phyloP scores from a whole-genome alignment of 2,113 vertebrate genomes.

The Numenius arquata region DNA sequence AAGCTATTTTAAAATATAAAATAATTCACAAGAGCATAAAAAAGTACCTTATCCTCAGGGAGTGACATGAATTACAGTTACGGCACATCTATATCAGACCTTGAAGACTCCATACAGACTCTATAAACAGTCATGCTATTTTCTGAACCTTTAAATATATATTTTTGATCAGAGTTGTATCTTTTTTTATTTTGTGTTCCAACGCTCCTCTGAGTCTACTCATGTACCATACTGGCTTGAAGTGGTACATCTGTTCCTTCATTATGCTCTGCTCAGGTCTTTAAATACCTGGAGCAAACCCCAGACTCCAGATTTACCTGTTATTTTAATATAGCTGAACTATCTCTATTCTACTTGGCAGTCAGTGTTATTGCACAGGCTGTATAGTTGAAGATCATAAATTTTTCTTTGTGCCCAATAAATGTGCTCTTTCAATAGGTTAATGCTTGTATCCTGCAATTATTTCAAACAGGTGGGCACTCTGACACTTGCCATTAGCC shows the following conservation, averaged over 20 bases:
- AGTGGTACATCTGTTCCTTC: constrained; percentile 57
- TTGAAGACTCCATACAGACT: background rate
- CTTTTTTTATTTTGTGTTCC: constrained; percentile 9
- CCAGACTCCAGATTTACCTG: constrained; percentile 62
- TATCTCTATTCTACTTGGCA: constrained; percentile 48
- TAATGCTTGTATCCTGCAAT: constrained; percentile 57
- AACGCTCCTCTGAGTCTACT: constrained; percentile 40
- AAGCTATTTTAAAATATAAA: background rate
- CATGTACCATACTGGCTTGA: constrained; percentile 33
- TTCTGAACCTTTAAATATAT: background rate
- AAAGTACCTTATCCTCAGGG: background rate
- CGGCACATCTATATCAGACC: background rate
- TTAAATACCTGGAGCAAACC: constrained; percentile 62
- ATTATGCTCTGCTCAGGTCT: constrained; percentile 48
- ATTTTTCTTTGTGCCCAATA: constrained; percentile 42
- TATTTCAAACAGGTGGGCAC: constrained; percentile 53
- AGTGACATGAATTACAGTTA: background rate
- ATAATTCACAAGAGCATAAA: background rate
- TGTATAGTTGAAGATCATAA: constrained; percentile 35
- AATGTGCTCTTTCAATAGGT: constrained; percentile 36
- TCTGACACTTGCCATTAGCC: constrained; percentile 54
- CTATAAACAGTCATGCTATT: background rate
- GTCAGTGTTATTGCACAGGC: constrained; percentile 39
- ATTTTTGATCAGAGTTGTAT: background rate
- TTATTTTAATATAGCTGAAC: constrained; percentile 53